Conservation (phyloP, 1,140 invertebrate species). For the Manduca sexta region DNA sequence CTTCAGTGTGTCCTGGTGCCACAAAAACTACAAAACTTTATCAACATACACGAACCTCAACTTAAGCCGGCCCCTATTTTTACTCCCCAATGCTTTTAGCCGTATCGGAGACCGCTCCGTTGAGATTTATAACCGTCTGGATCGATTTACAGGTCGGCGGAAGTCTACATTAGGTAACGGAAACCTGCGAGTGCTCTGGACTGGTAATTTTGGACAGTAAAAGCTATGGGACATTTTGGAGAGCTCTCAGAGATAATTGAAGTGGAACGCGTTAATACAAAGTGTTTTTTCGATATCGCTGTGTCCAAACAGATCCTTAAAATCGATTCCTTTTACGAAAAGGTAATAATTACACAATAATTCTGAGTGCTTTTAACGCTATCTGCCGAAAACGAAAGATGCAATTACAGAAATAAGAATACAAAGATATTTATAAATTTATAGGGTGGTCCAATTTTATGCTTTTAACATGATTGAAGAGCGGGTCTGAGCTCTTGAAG, state of each 20-base stretch:
- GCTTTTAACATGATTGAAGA: slow-evolving; percentile 30
- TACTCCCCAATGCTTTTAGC: slow-evolving; percentile 58
- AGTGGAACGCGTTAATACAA: slow-evolving; percentile 21
- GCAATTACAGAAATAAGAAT: slow-evolving; percentile 6
- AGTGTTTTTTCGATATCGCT: slow-evolving; percentile 16
- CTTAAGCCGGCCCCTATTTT: slow-evolving; percentile 62
- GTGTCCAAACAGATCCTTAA: slow-evolving; percentile 18
- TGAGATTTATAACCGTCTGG: slow-evolving; percentile 56
- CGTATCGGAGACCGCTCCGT: slow-evolving; percentile 45
- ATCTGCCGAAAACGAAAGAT: slow-evolving; percentile 6
- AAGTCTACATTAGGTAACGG: slow-evolving; percentile 53
- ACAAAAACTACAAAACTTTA: slow-evolving; percentile 67
- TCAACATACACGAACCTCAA: slow-evolving; percentile 60
- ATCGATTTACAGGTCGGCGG: slow-evolving; percentile 58
- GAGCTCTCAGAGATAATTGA: slow-evolving; percentile 33
- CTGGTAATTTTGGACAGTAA: slow-evolving; percentile 41
- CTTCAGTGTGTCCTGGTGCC: slow-evolving; percentile 43
- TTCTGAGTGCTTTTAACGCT: slow-evolving; percentile 24
- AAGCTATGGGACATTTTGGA: slow-evolving; percentile 28
- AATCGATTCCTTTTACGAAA: slow-evolving; percentile 20
- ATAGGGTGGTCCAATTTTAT: slow-evolving; percentile 17
- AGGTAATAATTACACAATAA: slow-evolving; percentile 25
- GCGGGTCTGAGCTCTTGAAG: slow-evolving; percentile 35
- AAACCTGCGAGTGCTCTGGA: slow-evolving; percentile 42
- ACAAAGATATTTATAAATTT: slow-evolving; percentile 7